Evolutionary conservation across 2,113 vertebrate genomes (phyloP).

Genomic region (Mandrillus leucophaeus): DNA sequence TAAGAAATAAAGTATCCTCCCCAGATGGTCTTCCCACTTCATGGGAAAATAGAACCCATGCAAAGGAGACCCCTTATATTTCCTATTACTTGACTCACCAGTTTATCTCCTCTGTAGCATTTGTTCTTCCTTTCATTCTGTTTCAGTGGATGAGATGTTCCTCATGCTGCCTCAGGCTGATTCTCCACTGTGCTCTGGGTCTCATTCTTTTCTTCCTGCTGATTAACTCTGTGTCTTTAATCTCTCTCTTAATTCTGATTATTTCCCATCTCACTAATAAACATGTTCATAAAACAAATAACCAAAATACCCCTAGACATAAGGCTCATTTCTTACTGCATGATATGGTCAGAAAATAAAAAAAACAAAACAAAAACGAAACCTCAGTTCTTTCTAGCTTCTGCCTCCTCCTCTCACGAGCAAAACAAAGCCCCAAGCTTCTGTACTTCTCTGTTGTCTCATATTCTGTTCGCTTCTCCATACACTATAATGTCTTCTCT

Average conservation of each 20-base stretch:
- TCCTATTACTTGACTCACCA: neutral
- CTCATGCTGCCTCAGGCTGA: neutral
- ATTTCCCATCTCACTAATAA: conserved; percentile 23
- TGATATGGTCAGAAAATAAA: neutral
- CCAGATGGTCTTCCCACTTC: conserved; percentile 27
- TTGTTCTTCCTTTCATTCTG: conserved; percentile 55
- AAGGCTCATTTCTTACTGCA: neutral
- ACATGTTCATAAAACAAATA: neutral
- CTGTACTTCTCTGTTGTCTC: neutral
- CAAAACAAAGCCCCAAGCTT: neutral
- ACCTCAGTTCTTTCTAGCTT: neutral
- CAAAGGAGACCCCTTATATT: conserved; percentile 32
- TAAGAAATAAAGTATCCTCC: neutral
- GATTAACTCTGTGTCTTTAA: neutral
- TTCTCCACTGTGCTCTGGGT: neutral
- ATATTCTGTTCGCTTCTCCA: neutral
- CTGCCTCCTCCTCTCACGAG: neutral
- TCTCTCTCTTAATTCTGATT: conserved; percentile 29
- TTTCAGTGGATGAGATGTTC: neutral
- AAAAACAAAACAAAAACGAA: neutral
- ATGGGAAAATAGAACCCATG: conserved; percentile 23
- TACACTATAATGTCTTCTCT: neutral
- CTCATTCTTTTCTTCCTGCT: neutral
- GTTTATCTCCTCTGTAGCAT: neutral
- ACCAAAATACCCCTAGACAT: neutral